A percentile compares a stretch with the other conserved stretches of the same genome.
Conservation (phyloP, 2,888 invertebrate genomes). For the Brachyopa scutellaris region DNA sequence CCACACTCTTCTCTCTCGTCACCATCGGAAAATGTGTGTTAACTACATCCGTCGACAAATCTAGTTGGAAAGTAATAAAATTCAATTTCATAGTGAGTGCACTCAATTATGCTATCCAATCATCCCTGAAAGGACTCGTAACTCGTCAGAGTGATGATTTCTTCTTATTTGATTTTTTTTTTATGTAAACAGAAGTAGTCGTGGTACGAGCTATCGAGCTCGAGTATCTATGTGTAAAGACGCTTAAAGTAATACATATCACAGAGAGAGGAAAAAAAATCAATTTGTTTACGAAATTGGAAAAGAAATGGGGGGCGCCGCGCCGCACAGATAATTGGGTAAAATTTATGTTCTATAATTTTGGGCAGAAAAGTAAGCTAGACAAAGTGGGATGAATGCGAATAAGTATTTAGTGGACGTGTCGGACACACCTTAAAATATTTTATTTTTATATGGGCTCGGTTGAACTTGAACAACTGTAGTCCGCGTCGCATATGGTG, state of each 20-base stretch:
- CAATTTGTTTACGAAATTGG: slow-evolving; percentile 18
- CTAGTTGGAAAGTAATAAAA: slow-evolving; percentile 33
- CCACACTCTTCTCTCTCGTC: too few species aligned
- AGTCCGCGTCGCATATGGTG: too few species aligned
- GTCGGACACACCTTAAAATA: too few species aligned
- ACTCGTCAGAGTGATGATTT: slow-evolving; percentile 14
- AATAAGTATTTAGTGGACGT: too few species aligned
- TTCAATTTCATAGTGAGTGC: slow-evolving; percentile 53
- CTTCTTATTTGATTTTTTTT: slow-evolving; percentile 11
- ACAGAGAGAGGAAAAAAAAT: not conserved
- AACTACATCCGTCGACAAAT: slow-evolving; percentile 26
- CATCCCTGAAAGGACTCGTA: slow-evolving; percentile 33
- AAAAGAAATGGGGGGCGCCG: too few species aligned
- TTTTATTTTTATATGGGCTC: too few species aligned
- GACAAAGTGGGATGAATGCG: too few species aligned
- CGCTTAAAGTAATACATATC: not conserved
- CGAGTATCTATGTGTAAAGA: not conserved
- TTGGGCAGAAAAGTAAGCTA: too few species aligned
- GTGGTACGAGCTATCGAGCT: too few species aligned
- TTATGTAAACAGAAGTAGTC: slow-evolving; percentile 7
- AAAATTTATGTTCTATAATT: not conserved
- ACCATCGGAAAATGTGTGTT: not conserved
- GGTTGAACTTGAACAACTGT: too few species aligned
- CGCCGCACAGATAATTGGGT: not conserved
- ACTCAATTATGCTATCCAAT: slow-evolving; percentile 49